Evolutionary conservation across 2,888 invertebrate genomes (phyloP).

Genomic region (Myopa testacea): DNA sequence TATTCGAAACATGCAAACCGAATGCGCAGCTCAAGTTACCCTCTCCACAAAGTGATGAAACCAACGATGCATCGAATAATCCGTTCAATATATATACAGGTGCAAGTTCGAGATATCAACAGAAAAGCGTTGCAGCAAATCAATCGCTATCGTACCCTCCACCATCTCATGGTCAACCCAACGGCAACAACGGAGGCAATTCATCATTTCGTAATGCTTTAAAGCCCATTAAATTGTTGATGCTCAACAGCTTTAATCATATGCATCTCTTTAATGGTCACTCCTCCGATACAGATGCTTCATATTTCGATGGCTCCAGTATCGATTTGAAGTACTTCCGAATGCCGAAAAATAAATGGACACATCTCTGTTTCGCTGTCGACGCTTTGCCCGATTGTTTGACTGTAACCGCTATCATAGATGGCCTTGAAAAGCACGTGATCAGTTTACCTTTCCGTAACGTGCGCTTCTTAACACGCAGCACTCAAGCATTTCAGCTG

Average conservation of each 20-base stretch:
- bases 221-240: slow-evolving; percentile 62
- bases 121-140: slow-evolving; percentile 30
- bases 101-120: slow-evolving; percentile 31
- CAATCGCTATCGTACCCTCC: background rate
- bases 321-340: slow-evolving; percentile 61
- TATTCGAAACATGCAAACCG: slow-evolving; percentile 63
- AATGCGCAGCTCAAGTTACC: slow-evolving; percentile 55
- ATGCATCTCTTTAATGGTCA: slow-evolving; percentile 64
- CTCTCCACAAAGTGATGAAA: slow-evolving; percentile 42
- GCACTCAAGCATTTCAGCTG: slow-evolving; percentile 61
- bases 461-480: slow-evolving; percentile 55
- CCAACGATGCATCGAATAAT: slow-evolving; percentile 37
- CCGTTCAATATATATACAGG: background rate
- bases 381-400: slow-evolving; percentile 56
- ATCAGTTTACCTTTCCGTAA: slow-evolving; percentile 61
- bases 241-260: slow-evolving; percentile 62
- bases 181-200: background rate
- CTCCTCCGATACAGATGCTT: slow-evolving; percentile 46
- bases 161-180: background rate
- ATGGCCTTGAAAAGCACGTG: slow-evolving; percentile 62
- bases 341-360: slow-evolving; percentile 63
- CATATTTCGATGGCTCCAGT: slow-evolving; percentile 57
- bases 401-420: slow-evolving; percentile 57
- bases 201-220: slow-evolving; percentile 61
- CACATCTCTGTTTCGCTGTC: slow-evolving; percentile 62